phyloP scores from a whole-genome alignment of 2,888 invertebrate species.

The Tetanocera ferruginea region DNA sequence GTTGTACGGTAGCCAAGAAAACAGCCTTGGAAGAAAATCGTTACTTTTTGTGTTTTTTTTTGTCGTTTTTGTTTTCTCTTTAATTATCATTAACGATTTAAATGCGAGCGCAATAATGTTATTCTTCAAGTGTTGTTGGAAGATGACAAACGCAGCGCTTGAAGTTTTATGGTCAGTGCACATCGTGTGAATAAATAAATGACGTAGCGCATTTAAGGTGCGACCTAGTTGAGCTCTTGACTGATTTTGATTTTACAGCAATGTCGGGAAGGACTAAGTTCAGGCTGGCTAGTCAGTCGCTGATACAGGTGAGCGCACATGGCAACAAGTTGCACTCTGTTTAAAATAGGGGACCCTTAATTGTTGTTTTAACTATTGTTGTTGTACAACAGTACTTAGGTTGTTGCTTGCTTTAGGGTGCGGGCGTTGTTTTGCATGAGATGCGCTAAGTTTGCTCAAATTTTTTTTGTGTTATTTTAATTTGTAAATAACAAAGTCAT shows the following conservation, averaged over 20 bases:
- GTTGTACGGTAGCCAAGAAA: background rate
- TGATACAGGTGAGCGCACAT: conserved; percentile 37
- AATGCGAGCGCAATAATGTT: conserved; percentile 1
- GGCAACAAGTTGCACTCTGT: conserved; percentile 29
- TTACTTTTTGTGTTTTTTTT: conserved; percentile 34
- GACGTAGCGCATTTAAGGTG: conserved; percentile 40
- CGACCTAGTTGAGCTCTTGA: background rate
- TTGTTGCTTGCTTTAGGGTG: background rate
- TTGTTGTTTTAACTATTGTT: conserved; percentile 3
- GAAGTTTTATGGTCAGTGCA: conserved; percentile 40
- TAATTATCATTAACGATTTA: background rate
- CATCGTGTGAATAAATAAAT: conserved; percentile 43
- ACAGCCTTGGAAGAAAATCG: conserved; percentile 39
- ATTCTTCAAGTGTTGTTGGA: conserved; percentile 17
- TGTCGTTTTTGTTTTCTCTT: background rate
- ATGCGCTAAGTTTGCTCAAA: background rate
- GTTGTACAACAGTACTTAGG: background rate
- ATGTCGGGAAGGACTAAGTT: background rate
- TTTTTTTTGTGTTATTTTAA: conserved; percentile 1
- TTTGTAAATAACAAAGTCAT: conserved; percentile 17
- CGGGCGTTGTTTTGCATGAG: conserved; percentile 24
- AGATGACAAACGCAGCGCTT: conserved; percentile 24
- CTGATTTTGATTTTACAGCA: conserved; percentile 25
- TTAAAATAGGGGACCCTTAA: conserved; percentile 35
- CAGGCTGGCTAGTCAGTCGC: background rate